Conservation (phyloP, 2,797 vertebrate genomes). For the Poeciliopsis turneri region DNA sequence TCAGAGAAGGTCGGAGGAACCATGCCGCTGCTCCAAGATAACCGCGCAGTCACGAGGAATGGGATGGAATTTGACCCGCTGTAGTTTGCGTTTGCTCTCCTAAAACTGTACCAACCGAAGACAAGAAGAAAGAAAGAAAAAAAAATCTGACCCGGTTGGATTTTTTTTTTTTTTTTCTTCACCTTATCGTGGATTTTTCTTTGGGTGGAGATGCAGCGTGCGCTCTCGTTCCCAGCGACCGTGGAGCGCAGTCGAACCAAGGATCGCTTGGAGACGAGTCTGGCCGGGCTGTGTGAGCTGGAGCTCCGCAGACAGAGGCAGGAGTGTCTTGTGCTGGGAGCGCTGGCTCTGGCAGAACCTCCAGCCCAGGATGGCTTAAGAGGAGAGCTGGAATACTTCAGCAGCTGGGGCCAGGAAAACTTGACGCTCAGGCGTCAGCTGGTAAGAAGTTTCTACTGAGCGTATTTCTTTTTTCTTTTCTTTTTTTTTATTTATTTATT, state of each 20-base stretch:
- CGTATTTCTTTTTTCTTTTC: background rate
- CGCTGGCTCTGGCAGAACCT: constrained; percentile 81
- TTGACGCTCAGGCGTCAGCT: constrained; percentile 82
- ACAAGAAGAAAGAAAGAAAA: background rate
- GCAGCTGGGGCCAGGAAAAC: constrained; percentile 80
- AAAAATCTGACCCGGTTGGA: background rate
- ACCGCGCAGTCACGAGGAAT: constrained; percentile 27
- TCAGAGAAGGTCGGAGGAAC: constrained; percentile 33
- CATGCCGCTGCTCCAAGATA: constrained; percentile 57
- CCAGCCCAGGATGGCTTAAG: constrained; percentile 54
- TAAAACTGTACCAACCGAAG: constrained; percentile 31
- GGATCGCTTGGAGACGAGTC: constrained; percentile 86
- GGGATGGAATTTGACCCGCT: constrained; percentile 39
- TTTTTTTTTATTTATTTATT: too few species aligned
- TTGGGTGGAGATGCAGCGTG: constrained; percentile 79
- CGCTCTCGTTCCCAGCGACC: constrained; percentile 84
- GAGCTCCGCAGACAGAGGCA: constrained; percentile 88
- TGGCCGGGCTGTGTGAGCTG: constrained; percentile 88
- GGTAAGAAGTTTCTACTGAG: constrained; percentile 75
- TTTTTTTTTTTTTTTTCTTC: background rate
- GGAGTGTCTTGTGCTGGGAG: constrained; percentile 87
- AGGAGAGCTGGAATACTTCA: constrained; percentile 67
- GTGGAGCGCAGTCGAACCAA: constrained; percentile 86
- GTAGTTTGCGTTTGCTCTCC: constrained; percentile 34
- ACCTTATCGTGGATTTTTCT: constrained; percentile 1